Conservation (phyloP, 2,888 invertebrate genomes). For the Sphaerophoria rueppellii region DNA sequence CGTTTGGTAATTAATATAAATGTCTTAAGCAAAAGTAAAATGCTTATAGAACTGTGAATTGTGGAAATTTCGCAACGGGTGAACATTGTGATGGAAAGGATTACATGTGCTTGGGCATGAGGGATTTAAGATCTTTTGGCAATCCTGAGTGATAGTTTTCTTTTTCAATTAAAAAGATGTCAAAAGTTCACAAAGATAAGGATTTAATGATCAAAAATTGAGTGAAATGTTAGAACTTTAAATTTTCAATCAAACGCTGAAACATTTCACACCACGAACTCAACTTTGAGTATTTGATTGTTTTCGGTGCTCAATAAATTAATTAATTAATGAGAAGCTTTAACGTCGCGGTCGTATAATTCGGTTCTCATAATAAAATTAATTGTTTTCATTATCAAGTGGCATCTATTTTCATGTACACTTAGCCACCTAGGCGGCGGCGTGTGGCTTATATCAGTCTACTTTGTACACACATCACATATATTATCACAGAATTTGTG, state of each 20-base stretch:
- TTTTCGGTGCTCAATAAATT: conserved; percentile 41
- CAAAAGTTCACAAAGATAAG: no score
- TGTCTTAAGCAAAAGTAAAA: not conserved
- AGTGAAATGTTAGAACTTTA: not conserved
- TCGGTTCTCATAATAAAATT: conserved; percentile 47
- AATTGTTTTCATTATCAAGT: conserved; percentile 64
- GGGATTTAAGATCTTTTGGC: no score
- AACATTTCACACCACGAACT: conserved; percentile 4
- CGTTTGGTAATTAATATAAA: conserved; percentile 5
- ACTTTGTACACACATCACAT: conserved; percentile 27
- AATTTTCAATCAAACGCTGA: not conserved
- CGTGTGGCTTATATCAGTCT: conserved; percentile 23
- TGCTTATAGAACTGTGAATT: no score
- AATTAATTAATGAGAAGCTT: conserved; percentile 10
- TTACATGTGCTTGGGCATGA: no score
- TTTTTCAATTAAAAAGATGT: no score
- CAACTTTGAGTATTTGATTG: not conserved
- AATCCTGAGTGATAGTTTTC: no score
- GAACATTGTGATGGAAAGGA: no score
- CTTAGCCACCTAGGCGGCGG: conserved; percentile 14
- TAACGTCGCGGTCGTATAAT: conserved; percentile 24
- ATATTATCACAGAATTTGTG: conserved; percentile 35
- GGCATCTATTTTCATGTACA: conserved; percentile 64
- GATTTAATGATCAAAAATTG: no score
- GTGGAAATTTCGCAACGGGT: no score